Conservation (phyloP, 2,113 vertebrate genomes). For the Elgaria multicarinata region DNA sequence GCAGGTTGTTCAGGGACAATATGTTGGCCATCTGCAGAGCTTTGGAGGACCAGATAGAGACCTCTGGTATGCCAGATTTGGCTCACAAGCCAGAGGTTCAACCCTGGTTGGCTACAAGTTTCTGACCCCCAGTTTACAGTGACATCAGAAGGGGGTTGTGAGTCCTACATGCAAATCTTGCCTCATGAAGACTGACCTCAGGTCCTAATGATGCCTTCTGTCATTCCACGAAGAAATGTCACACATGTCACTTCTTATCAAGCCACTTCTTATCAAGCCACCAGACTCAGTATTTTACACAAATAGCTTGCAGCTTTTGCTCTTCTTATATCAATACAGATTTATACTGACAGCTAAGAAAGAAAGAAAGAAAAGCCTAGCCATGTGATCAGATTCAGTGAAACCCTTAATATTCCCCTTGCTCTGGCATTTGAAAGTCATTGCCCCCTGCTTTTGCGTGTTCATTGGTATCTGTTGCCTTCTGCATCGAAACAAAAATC, state of each 20-base stretch:
- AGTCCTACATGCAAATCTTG: not conserved
- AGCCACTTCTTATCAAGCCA: slow-evolving; percentile 25
- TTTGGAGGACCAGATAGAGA: no score
- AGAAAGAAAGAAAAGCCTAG: slow-evolving; percentile 13
- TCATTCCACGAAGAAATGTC: slow-evolving; percentile 14
- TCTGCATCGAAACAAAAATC: slow-evolving; percentile 12
- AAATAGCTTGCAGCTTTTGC: slow-evolving; percentile 43
- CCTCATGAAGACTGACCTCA: not conserved
- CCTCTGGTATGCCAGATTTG: not conserved
- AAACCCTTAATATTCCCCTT: slow-evolving; percentile 33
- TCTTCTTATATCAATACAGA: slow-evolving; percentile 49
- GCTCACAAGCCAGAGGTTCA: no score
- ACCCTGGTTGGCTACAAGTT: not conserved
- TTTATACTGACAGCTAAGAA: slow-evolving; percentile 45
- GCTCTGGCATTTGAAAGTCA: slow-evolving; percentile 45
- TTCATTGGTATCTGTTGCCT: slow-evolving; percentile 31
- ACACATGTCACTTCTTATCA: slow-evolving; percentile 31
- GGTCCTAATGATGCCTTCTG: not conserved
- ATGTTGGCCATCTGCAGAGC: no score
- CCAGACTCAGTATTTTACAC: slow-evolving; percentile 39
- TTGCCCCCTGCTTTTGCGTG: not conserved
- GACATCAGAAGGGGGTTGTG: not conserved
- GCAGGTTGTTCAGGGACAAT: not conserved
- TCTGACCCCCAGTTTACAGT: not conserved
- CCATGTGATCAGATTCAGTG: slow-evolving; percentile 30